These are phyloP conservation scores for Enteromius mattozi DNA, from an alignment of 2,797 vertebrate genomes.

Conservation along the genomic window DNA sequence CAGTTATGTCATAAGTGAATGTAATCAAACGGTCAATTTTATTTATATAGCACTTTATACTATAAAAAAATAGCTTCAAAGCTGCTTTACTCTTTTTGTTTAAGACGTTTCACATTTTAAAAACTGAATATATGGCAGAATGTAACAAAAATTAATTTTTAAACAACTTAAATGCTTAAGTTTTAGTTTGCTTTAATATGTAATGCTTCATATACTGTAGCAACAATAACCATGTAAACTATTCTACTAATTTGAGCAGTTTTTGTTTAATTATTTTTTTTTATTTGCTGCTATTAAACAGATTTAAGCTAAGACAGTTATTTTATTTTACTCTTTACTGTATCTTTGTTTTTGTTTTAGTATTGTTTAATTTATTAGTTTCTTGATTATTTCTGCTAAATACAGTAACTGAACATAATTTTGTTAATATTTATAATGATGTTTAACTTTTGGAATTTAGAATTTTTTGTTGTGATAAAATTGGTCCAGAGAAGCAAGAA, in stretches of 20 bases:
- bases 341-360: not conserved
- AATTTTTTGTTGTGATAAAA: not conserved
- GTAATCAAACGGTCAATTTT: not conserved
- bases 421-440: not conserved
- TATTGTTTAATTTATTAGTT: not conserved
- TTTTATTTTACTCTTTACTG: not conserved
- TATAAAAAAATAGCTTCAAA: not conserved
- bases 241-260: not conserved
- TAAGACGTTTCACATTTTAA: not conserved
- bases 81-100: not conserved
- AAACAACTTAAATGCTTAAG: not conserved
- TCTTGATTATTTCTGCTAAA: not conserved
- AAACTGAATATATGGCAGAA: not conserved
- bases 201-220: not conserved
- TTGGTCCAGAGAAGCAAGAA: not conserved
- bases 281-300: not conserved
- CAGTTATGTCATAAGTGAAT: slow-evolving; percentile 14
- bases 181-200: not conserved
- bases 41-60: slow-evolving; percentile 11
- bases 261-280: not conserved
- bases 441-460: not conserved
- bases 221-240: not conserved
- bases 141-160: not conserved
- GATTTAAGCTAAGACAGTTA: not conserved
- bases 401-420: not conserved